Evolutionary conservation across 2,113 vertebrate species (phyloP), one percentile per base, ranked within the genome.

Genomic region (Alectura lathami): DNA sequence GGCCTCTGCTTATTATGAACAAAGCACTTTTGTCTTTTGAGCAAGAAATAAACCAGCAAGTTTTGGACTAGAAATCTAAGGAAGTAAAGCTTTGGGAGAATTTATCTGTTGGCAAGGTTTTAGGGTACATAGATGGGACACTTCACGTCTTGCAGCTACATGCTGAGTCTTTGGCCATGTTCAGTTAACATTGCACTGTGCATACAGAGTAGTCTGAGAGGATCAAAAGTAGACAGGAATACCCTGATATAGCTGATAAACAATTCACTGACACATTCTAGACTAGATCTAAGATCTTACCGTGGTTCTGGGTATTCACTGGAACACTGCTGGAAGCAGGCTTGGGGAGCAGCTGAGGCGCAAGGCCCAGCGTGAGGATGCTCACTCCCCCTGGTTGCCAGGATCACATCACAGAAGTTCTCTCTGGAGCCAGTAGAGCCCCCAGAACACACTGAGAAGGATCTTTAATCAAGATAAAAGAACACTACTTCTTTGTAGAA

Each of bases 401-500:
- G 34, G 42, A 26, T 23, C 29, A 54, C 42, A 50, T 90, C 62
- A 82, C 10, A 59, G 17, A 88, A 77, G 48, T 54, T 86, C 42
- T 77, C 59, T 74, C 2, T 9, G 60, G 68, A 93, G 64, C 77
- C 10, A 4, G 26, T 59, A 18, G 77, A 93, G 42, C 74, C 64
- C 64, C 40, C 43, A 63, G 73, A 67, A 67, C 80, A 90, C 26
- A 24, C 43, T 40, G 34, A 86, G 68, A 11, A 83, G 50, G 23
- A 86, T 75, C 68, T 67, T 81, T 63, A 86, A 67, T 72, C 51
- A 60, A 89, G 81, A 64, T 83, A 43, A 88, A 95, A 93, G 76
- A 83, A 34, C 9, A 50, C 47, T 30, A 5, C 34, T 67, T 29
- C 86, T 74, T 73, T 81, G 26, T 74, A 78, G 80, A 51, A 86